phyloP scores from a whole-genome alignment of 2,888 invertebrate species.

The Sesia bembeciformis region DNA sequence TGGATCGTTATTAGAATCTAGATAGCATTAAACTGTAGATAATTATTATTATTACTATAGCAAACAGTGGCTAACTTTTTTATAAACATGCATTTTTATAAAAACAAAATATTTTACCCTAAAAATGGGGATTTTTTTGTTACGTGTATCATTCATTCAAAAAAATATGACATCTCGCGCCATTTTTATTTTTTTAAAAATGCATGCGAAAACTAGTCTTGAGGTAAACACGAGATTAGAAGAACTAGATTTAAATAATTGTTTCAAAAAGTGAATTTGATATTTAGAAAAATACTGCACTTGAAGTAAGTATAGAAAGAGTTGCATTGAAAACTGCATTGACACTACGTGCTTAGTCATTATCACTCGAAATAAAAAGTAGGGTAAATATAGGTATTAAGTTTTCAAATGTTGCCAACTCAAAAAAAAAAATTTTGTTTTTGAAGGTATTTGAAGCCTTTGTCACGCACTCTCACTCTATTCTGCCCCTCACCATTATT shows the following conservation, averaged over 20 bases:
- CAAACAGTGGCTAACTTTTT: slow-evolving; percentile 39
- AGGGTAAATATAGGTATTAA: no score
- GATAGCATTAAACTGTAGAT: slow-evolving; percentile 49
- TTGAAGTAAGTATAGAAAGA: slow-evolving; percentile 40
- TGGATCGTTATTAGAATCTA: slow-evolving; percentile 48
- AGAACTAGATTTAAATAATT: slow-evolving; percentile 27
- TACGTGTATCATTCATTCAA: slow-evolving; percentile 33
- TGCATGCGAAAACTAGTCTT: slow-evolving; percentile 21
- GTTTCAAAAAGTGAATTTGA: slow-evolving; percentile 22
- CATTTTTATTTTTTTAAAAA: slow-evolving; percentile 28
- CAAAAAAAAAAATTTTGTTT: no score
- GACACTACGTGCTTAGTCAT: slow-evolving; percentile 27
- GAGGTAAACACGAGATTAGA: slow-evolving; percentile 23
- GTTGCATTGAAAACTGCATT: slow-evolving; percentile 33
- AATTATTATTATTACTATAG: slow-evolving; percentile 49
- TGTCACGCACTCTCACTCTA: background rate
- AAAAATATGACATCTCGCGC: slow-evolving; percentile 30
- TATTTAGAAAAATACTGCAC: slow-evolving; percentile 61
- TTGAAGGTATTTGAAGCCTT: background rate
- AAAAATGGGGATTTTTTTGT: slow-evolving; percentile 18
- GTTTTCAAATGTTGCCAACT: no score
- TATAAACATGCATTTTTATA: slow-evolving; percentile 38
- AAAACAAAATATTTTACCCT: slow-evolving; percentile 23
- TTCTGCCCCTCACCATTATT: background rate
- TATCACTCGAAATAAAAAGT: slow-evolving; percentile 17